Evolutionary conservation across 2,113 vertebrate species (phyloP), one percentile per base, ranked within the genome.

Genomic region (Ictalurus punctatus): DNA sequence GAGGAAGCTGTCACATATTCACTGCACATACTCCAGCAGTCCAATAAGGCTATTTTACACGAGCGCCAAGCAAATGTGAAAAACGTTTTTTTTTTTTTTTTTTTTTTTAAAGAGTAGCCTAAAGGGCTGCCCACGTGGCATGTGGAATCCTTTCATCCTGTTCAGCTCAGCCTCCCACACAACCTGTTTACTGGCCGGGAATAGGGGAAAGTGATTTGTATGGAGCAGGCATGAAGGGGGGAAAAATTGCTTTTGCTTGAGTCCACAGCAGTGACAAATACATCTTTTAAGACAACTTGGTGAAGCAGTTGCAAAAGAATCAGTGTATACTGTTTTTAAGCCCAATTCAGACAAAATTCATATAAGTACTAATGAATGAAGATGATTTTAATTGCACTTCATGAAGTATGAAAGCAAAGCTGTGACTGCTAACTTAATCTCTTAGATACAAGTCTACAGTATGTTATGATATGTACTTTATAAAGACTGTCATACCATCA

Each of bases 31-130:
- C 85, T 85, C 74, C 23, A 23, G 63, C 17, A 16, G 34, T 25
- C 56, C 67, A 86, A 88, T 91, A 90, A 91, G 88, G 78, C 71
- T 74, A 90, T 86, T 91, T 81, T 86, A 89, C 90, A 90, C 52
- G 59, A 85, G 34, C 13, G 71, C 71, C 25, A 85, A 86, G 86
- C 30, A n/a, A 25, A 63, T 89, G 79, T 88, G 67, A 87, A 90
- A 87, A 73, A 59, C 58, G 17, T 74, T 23, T 69, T 34, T 34
- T 34, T 34, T 1, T 69, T 34, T 34, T 34, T 34, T 1, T 19
- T 71, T 54, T 85, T 54, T 85, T 80, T 87, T 87, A 37, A 86
- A 87, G 40, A 84, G 44, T 90, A 67, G 44, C 84, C 87, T 89
- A 85, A 91, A 91, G 90, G 84, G 65, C 30, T 48, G 59, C 81